Evolutionary conservation across 2,113 vertebrate species (phyloP).

Genomic region (Arothron firmamentum): DNA sequence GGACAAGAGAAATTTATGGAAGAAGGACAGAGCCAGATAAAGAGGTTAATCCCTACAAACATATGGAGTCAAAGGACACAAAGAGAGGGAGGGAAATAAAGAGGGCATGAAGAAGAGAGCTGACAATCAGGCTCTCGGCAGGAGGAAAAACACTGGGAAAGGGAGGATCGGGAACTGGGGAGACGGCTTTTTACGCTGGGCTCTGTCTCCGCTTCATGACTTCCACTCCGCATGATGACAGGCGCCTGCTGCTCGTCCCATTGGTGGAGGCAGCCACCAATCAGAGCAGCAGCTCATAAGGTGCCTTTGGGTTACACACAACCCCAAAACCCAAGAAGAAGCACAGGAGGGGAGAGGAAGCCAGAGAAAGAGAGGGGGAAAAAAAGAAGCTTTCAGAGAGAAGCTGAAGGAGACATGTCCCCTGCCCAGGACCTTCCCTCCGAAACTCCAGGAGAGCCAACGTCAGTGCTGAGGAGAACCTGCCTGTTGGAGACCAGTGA

Average conservation of each 20-base stretch:
- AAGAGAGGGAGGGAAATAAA: conserved; percentile 25
- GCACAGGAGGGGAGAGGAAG: conserved; percentile 38
- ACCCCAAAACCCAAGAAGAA: conserved; percentile 69
- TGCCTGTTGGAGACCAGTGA: conserved; percentile 62
- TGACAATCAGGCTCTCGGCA: conserved; percentile 12
- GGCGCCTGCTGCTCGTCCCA: conserved; percentile 66
- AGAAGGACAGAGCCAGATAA: conserved; percentile 32
- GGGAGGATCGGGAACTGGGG: conserved; percentile 37
- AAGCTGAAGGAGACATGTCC: conserved; percentile 47
- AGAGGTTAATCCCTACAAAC: conserved; percentile 66
- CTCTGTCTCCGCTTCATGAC: conserved; percentile 69
- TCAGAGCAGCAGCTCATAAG: conserved; percentile 77
- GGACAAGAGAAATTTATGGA: conserved; percentile 23
- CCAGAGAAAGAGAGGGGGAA: conserved; percentile 41
- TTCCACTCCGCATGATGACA: conserved; percentile 80
- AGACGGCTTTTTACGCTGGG: conserved; percentile 60
- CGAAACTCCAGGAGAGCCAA: conserved; percentile 46
- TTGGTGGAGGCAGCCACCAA: conserved; percentile 76
- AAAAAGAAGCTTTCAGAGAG: conserved; percentile 39
- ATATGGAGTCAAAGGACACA: conserved; percentile 56
- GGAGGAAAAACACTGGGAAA: conserved; percentile 7
- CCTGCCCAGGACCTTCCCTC: conserved; percentile 54
- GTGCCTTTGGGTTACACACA: conserved; percentile 82
- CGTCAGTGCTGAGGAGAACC: conserved; percentile 55
- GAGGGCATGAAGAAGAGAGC: conserved; percentile 26